These are phyloP conservation scores for Drosophila saltans DNA, from an alignment of 1,140 invertebrate genomes.

Conservation along the genomic window DNA sequence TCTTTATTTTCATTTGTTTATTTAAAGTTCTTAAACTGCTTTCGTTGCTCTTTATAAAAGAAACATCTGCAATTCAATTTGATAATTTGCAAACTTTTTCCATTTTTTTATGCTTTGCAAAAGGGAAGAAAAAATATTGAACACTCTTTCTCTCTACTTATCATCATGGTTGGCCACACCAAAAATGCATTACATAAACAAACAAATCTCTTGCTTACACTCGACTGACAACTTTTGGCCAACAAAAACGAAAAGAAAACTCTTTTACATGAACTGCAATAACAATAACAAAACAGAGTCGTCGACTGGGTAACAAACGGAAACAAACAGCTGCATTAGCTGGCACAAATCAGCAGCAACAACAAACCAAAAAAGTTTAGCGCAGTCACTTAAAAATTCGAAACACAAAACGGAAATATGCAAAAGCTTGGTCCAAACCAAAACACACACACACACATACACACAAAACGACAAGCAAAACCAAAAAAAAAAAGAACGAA, in stretches of 20 bases:
- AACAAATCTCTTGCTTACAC: conserved; percentile 47
- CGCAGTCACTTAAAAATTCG: conserved; percentile 74
- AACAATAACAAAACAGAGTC: no score
- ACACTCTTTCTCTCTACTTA: neutral
- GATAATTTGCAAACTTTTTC: no score
- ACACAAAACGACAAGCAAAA: conserved; percentile 15
- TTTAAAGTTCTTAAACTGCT: no score
- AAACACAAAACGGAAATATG: conserved; percentile 80
- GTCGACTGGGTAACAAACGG: conserved; percentile 63
- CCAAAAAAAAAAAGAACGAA: neutral
- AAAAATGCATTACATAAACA: conserved; percentile 11
- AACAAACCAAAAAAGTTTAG: conserved; percentile 61
- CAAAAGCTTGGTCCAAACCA: conserved; percentile 59
- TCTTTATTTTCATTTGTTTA: no score
- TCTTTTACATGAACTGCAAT: no score
- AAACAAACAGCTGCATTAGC: conserved; percentile 81
- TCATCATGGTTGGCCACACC: conserved; percentile 14
- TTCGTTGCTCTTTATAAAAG: no score
- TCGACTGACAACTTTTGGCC: conserved; percentile 58
- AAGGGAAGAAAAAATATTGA: neutral
- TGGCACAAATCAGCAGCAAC: conserved; percentile 68
- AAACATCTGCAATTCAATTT: neutral
- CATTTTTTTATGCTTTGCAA: neutral
- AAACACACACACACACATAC: conserved; percentile 27
- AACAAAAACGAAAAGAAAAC: neutral